Evolutionary conservation across 1,140 invertebrate genomes (phyloP), one percentile per base, ranked within the genome.

Genomic region (Holotrichia oblita): DNA sequence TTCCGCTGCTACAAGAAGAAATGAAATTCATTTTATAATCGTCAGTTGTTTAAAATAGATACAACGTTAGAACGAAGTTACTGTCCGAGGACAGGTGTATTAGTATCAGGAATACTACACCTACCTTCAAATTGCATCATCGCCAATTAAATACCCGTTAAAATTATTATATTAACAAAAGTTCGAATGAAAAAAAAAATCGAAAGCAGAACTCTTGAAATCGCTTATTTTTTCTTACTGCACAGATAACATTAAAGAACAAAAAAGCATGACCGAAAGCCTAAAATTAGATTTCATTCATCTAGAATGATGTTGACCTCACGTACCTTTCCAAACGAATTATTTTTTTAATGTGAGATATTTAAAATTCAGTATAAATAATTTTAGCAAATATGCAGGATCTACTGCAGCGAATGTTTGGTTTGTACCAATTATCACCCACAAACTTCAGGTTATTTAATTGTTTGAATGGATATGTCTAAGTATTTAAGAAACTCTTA

Each of bases 261-360:
- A 55, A 14, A 14, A 69, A 10, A 27, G 0, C 14, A 69, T 69
- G 61, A 69, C 61, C 61, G 61, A 69, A 69, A 69, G 61, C 8
- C 61, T 69, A 69, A 69, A 22, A 69, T 27, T 69, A 69, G 61
- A 34, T 69, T 69, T 69, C 61, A 69, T 69, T 69, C 61, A 69
- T 69, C 61, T 20, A 22, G 6, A n/a, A 61, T 22, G 17, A 61
- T 61, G 59, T 61, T 61, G 59, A 61, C 59, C 59, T 61, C 59
- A n/a, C 20, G 14, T 22, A 69, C 61, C 61, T 69, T 69, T 27
- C 61, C 2, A 20, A 69, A 69, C 27, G 61, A 69, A 69, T 69
- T 69, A 69, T 69, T 69, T 69, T 69, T 34, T 69, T 22, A 69
- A 69, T 69, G 17, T 6, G 61, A 69, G 22, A 69, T 69, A 22